Conservation (phyloP, 2,113 vertebrate genomes). For the Vulpes lagopus region DNA sequence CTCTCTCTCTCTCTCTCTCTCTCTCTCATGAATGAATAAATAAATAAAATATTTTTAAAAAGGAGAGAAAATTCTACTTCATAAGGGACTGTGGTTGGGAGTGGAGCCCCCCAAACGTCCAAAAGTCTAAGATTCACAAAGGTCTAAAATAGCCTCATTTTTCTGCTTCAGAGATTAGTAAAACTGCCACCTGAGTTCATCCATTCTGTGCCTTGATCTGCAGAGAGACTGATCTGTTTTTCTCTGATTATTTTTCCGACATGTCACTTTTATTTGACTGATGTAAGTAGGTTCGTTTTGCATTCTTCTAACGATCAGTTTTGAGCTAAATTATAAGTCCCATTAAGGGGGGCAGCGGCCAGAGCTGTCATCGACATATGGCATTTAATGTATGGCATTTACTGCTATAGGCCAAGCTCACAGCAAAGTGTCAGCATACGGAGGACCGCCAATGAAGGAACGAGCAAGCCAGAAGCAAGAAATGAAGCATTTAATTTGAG, state of each 20-base stretch:
- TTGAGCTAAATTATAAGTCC: neutral
- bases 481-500: neutral
- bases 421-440: neutral
- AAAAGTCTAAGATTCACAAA: neutral
- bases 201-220: neutral
- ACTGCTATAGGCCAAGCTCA: neutral
- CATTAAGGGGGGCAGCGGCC: neutral
- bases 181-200: neutral
- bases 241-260: neutral
- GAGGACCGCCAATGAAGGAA: neutral
- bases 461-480: neutral
- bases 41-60: too few species aligned
- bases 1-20: too few species aligned
- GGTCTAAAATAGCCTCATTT: neutral
- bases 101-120: neutral
- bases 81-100: neutral
- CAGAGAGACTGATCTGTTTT: neutral
- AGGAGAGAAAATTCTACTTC: conserved; percentile 16
- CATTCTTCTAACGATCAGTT: neutral
- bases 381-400: neutral
- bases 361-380: neutral
- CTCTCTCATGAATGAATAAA: too few species aligned
- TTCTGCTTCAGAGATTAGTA: neutral
- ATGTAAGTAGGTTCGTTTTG: neutral
- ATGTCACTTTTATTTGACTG: neutral